These are phyloP conservation scores for Anneissia japonica DNA, from an alignment of 35 echinoderm and acorn worm genomes.

Conservation along the genomic window DNA sequence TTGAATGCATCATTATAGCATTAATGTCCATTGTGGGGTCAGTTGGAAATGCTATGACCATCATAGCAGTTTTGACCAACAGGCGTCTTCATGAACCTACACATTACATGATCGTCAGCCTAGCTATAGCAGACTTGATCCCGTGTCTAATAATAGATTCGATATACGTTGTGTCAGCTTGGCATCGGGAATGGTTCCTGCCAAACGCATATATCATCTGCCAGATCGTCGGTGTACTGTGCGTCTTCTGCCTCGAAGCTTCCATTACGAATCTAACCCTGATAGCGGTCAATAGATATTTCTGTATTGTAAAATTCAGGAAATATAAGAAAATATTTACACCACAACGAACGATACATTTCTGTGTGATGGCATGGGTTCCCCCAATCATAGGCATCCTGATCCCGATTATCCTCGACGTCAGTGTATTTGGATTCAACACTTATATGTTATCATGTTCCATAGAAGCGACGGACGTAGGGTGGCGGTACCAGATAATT, in stretches of 20 bases:
- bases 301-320: not conserved
- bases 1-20: not conserved
- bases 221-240: not conserved
- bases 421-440: not conserved
- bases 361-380: not conserved
- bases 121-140: not conserved
- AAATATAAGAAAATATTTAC: not conserved
- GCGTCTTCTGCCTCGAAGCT: not conserved
- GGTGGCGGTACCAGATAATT: not conserved
- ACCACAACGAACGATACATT: not conserved
- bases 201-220: not conserved
- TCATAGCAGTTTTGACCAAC: not conserved
- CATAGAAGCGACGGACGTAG: not conserved
- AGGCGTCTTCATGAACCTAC: not conserved
- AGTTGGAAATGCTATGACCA: not conserved
- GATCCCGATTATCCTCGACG: not conserved
- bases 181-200: not conserved
- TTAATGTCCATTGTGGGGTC: not conserved
- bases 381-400: not conserved
- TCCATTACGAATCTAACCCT: not conserved
- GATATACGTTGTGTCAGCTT: not conserved
- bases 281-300: not conserved
- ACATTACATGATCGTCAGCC: not conserved
- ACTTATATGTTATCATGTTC: not conserved
- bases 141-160: not conserved